Evolutionary conservation across 2,113 vertebrate species (phyloP), one percentile per base, ranked within the genome.

Genomic region (Archocentrus centrarchus): DNA sequence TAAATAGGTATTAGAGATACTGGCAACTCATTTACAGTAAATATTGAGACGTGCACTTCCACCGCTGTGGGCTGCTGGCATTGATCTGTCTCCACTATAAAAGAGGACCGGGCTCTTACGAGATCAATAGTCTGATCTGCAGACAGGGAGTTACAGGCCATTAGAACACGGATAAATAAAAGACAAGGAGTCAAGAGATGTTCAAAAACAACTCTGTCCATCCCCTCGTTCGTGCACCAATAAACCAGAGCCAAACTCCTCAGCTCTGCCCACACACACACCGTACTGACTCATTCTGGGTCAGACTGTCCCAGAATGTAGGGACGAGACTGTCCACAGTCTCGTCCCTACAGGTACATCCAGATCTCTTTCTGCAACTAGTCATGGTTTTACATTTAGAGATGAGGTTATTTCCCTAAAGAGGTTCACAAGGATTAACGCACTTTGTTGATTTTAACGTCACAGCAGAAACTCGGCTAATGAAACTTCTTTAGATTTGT

Each of bases 121-220:
- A 62, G 59, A 84, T 79, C 78, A 58, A 77, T 76, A 47, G 75
- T 47, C 35, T 20, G 73, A 75, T 22, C 73, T 24, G 35, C n/a
- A 55, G 35, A 20, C 6, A 3, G 17, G 32, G 4, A 59, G 37
- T 2, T 47, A 37, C 17, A 27, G 77, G 32, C 64, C 75, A 80
- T 81, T 75, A 84, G 66, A 5, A 20, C n/a, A 3, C 27, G 7
- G 61, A 78, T 58, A 24, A 83, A 85, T 76, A 44, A 81, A 81
- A 80, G 70, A 85, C 50, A 13, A 1, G 55, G 50, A 39, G 70
- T 37, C 68, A n/a, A 30, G 78, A 79, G 47, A 85, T 27, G 47
- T 41, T 57, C 75, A 81, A 17, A 78, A 68, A 35, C 18, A 14
- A 39, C 24, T 82, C n/a, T 5, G 44, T 62, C 57, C 2, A 7